Evolutionary conservation across 2,113 vertebrate genomes (phyloP).

Genomic region (Salvelinus alpinus): DNA sequence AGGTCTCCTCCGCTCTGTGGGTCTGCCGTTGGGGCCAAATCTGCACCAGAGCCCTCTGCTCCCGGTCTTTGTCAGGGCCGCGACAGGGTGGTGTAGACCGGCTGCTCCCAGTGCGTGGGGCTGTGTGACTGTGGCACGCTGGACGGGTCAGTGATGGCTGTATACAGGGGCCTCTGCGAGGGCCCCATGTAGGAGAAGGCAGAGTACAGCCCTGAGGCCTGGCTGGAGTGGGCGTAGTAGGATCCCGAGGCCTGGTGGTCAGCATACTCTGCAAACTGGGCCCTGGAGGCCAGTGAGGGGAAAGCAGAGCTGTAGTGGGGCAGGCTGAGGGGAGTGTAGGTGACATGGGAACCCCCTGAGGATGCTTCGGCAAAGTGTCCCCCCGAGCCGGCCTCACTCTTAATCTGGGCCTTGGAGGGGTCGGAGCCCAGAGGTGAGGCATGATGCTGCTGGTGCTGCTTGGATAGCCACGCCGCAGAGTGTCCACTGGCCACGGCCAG

Average conservation of each 20-base stretch:
- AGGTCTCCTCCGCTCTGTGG: conserved; percentile 37
- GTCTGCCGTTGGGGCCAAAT: conserved; percentile 52
- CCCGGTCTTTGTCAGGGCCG: conserved; percentile 83
- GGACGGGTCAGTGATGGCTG: conserved; percentile 91
- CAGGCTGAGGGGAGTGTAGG: conserved; percentile 93
- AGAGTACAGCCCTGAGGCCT: conserved; percentile 91
- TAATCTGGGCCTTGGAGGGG: conserved; percentile 91
- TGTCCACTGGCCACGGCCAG: conserved; percentile 92
- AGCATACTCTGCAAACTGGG: conserved; percentile 93
- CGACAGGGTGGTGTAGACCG: conserved; percentile 95
- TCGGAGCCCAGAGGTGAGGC: conserved; percentile 77
- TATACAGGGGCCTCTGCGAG: conserved; percentile 95
- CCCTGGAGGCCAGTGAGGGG: conserved; percentile 91
- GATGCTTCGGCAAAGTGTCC: conserved; percentile 85
- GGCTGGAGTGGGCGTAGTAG: conserved; percentile 92
- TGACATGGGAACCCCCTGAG: conserved; percentile 86
- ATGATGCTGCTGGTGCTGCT: conserved; percentile 85
- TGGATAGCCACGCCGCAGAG: conserved; percentile 94
- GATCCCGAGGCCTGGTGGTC: conserved; percentile 94
- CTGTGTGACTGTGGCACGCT: conserved; percentile 92
- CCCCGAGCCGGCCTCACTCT: conserved; percentile 84
- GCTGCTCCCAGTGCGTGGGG: conserved; percentile 98
- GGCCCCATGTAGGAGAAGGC: conserved; percentile 99
- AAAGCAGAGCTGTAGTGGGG: conserved; percentile 97
- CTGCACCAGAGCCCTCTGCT: conserved; percentile 46